These are phyloP conservation scores for Motacilla alba DNA, from an alignment of 2,113 vertebrate species.

Conservation along the genomic window DNA sequence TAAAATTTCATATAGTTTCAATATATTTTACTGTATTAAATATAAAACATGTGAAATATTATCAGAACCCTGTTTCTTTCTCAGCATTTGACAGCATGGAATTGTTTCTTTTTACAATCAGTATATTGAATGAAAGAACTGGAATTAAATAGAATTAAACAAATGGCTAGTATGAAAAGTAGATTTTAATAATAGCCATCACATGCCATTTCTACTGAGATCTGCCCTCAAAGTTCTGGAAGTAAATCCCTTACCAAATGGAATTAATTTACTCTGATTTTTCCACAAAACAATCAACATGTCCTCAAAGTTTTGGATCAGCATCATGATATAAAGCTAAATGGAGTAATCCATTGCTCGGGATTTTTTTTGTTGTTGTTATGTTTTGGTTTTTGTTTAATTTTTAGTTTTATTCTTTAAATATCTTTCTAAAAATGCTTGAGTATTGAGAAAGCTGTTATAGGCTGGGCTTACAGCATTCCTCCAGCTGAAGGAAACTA, in stretches of 20 bases:
- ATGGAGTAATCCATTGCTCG: not conserved
- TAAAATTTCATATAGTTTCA: not conserved
- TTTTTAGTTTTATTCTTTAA: not conserved
- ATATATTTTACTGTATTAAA: not conserved
- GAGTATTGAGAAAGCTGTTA: not conserved
- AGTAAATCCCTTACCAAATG: not conserved
- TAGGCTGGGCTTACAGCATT: not conserved
- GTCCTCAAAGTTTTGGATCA: not conserved
- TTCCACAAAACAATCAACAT: constrained; percentile 15
- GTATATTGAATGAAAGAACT: not conserved
- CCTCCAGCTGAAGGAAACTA: not conserved
- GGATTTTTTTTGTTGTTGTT: no score
- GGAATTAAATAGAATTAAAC: not conserved
- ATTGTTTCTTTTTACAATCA: not conserved
- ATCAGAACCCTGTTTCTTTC: not conserved
- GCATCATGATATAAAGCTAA: not conserved
- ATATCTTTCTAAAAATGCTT: not conserved
- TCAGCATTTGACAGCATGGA: not conserved
- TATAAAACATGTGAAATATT: not conserved
- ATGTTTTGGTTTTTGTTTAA: no score
- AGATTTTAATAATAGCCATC: not conserved
- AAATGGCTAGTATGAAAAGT: not conserved
- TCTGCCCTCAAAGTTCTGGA: not conserved
- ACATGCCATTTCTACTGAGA: not conserved
- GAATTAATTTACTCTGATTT: constrained; percentile 33